phyloP scores from a whole-genome alignment of 2,797 vertebrate genomes.

The Atherinosoma microstoma region DNA sequence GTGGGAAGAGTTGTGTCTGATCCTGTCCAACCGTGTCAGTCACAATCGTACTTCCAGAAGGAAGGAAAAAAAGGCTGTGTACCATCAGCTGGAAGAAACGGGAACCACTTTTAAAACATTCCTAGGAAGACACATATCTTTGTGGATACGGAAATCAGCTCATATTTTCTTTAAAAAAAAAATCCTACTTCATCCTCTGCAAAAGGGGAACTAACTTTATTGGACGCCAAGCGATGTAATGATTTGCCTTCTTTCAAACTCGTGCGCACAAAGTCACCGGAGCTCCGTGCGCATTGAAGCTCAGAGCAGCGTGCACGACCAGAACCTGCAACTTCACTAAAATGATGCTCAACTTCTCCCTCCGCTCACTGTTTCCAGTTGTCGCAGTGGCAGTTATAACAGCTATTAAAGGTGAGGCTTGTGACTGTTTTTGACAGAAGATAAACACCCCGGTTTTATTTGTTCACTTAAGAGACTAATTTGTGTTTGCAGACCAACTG shows the following conservation, averaged over 20 bases:
- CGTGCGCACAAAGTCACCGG: slow-evolving; percentile 25
- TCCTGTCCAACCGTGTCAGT: slow-evolving; percentile 46
- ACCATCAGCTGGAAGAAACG: slow-evolving; percentile 1
- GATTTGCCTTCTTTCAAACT: slow-evolving; percentile 29
- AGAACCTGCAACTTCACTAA: slow-evolving; percentile 34
- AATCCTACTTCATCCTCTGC: slow-evolving; percentile 2
- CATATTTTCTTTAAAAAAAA: not conserved
- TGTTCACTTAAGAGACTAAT: not conserved
- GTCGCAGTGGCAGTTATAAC: slow-evolving; percentile 46
- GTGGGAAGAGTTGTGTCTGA: slow-evolving; percentile 55
- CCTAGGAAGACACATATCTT: not conserved
- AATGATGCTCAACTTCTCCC: slow-evolving; percentile 57
- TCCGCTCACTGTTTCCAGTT: slow-evolving; percentile 35
- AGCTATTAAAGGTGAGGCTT: slow-evolving; percentile 66
- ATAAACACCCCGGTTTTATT: not conserved
- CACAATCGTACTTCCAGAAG: slow-evolving; percentile 28
- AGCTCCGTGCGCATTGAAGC: slow-evolving; percentile 28
- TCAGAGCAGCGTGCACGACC: slow-evolving; percentile 17
- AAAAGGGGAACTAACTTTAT: slow-evolving; percentile 15
- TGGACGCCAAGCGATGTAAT: slow-evolving; percentile 40
- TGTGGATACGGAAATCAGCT: slow-evolving; percentile 8
- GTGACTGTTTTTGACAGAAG: not conserved
- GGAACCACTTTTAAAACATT: not conserved
- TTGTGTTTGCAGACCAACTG: slow-evolving; percentile 1
- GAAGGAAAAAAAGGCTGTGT: not conserved